A percentile compares a stretch with the other conserved stretches of the same genome.
Evolutionary conservation across 2,888 invertebrate genomes (phyloP).

Genomic region (Habroteleia sp.): DNA sequence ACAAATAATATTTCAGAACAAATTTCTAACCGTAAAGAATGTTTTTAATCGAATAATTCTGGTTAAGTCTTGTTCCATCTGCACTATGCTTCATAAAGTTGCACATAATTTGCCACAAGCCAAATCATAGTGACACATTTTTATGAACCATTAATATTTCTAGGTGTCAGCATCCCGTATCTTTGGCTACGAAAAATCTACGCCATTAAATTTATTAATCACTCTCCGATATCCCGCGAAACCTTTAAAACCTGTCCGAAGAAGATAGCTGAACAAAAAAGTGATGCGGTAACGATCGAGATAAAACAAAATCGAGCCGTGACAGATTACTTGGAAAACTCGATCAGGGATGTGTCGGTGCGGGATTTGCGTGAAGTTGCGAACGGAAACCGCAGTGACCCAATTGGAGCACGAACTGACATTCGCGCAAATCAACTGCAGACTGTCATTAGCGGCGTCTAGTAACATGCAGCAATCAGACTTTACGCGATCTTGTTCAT

Average conservation of each 20-base stretch:
- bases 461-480: slow-evolving; percentile 73
- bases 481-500: slow-evolving; percentile 67
- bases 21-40: too few species aligned
- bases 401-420: slow-evolving; percentile 41
- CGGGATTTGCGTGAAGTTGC: slow-evolving; percentile 25
- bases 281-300: slow-evolving; percentile 39
- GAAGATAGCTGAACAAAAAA: slow-evolving; percentile 70
- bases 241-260: background rate
- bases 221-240: background rate
- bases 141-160: background rate
- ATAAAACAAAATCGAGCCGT: slow-evolving; percentile 43
- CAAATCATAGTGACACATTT: background rate
- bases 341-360: slow-evolving; percentile 32
- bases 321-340: slow-evolving; percentile 52
- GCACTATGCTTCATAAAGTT: too few species aligned
- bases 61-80: too few species aligned
- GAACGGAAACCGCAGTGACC: slow-evolving; percentile 40
- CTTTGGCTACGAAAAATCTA: slow-evolving; percentile 1
- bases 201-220: slow-evolving; percentile 22
- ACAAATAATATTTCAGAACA: too few species aligned
- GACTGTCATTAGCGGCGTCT: slow-evolving; percentile 49
- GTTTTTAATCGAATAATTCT: too few species aligned
- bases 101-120: too few species aligned
- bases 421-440: slow-evolving; percentile 42
- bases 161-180: background rate